Evolutionary conservation across 2,888 invertebrate species (phyloP).

Genomic region (Xanthorhoe designata): DNA sequence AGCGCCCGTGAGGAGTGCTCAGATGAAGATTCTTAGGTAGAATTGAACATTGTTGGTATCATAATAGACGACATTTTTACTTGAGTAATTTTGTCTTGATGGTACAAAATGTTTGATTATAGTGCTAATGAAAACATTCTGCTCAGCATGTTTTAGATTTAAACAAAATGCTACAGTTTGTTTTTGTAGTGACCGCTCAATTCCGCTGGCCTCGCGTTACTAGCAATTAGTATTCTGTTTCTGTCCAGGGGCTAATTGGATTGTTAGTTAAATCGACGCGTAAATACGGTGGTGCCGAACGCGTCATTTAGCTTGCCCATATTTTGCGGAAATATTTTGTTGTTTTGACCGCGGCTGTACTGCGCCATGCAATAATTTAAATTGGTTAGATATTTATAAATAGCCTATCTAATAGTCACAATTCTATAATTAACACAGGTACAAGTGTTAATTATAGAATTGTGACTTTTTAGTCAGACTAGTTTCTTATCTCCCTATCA

Average conservation of each 20-base stretch:
- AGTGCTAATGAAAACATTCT: background rate
- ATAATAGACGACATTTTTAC: no score
- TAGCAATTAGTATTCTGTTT: conserved; percentile 67
- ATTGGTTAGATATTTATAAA: background rate
- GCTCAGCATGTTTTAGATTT: background rate
- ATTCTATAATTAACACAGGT: no score
- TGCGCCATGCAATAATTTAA: background rate
- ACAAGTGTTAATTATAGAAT: no score
- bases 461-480: no score
- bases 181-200: conserved; percentile 17
- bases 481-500: no score
- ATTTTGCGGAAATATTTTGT: conserved; percentile 14
- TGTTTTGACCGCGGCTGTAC: background rate
- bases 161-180: conserved; percentile 9
- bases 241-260: conserved; percentile 63
- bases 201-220: conserved; percentile 44
- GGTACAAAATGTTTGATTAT: no score
- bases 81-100: background rate
- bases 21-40: no score
- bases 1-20: no score
- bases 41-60: no score
- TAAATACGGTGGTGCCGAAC: conserved; percentile 52
- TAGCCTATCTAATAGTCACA: no score
- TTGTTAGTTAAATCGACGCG: conserved; percentile 66
- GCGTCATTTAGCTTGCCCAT: conserved; percentile 47